phyloP scores from a whole-genome alignment of 2,797 vertebrate genomes.

The Leptodactylus fallax region DNA sequence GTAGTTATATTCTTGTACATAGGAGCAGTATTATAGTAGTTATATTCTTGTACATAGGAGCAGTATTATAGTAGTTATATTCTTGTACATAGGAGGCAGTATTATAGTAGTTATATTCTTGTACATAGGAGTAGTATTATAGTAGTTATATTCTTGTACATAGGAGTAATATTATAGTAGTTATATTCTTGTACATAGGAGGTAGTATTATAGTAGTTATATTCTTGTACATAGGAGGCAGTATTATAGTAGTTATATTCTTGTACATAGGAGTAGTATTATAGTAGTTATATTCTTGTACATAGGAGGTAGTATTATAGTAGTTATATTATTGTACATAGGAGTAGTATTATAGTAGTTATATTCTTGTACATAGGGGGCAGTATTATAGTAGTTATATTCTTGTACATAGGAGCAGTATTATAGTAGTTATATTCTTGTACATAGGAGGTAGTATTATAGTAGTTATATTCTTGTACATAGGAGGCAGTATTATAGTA shows the following conservation, averaged over 20 bases:
- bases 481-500: no score
- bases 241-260: conserved; percentile 26
- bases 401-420: background rate
- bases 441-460: background rate
- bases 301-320: background rate
- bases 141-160: conserved; percentile 2
- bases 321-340: conserved; percentile 9
- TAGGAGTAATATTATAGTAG: background rate
- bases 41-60: background rate
- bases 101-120: conserved; percentile 9
- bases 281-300: background rate
- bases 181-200: background rate
- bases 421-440: conserved; percentile 1
- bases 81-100: background rate
- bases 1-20: conserved; percentile 5
- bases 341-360: background rate
- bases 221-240: background rate
- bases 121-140: conserved; percentile 1
- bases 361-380: background rate
- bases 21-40: conserved; percentile 2
- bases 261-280: conserved; percentile 3
- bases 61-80: conserved; percentile 15
- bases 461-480: background rate
- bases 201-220: conserved; percentile 16
- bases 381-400: conserved; percentile 20